phyloP scores from a whole-genome alignment of 2,888 invertebrate species.

The Pterostichus madidus region DNA sequence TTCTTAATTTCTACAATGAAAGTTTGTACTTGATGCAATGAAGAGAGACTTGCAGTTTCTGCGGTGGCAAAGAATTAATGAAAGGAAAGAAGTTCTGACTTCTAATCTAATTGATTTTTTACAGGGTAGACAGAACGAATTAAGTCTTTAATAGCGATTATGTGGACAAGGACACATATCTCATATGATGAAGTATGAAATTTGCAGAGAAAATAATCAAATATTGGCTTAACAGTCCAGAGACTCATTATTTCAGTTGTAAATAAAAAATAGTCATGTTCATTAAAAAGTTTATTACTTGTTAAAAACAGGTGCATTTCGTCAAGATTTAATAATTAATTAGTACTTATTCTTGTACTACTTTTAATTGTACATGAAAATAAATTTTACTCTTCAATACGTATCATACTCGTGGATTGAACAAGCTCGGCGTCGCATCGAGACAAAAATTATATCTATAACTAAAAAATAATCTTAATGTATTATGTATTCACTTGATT shows the following conservation, averaged over 20 bases:
- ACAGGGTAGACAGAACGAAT: constrained; percentile 30
- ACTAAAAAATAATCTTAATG: too few species aligned
- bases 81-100: constrained; percentile 18
- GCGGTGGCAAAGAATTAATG: neutral
- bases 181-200: constrained; percentile 25
- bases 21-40: too few species aligned
- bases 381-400: too few species aligned
- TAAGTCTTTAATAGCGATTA: constrained; percentile 26
- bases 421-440: too few species aligned
- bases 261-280: neutral
- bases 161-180: constrained; percentile 34
- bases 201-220: constrained; percentile 14
- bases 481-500: too few species aligned
- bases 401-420: too few species aligned
- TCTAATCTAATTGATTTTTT: constrained; percentile 44
- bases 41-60: neutral
- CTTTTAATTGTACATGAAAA: too few species aligned
- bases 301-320: neutral
- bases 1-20: too few species aligned
- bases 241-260: neutral
- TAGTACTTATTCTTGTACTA: too few species aligned
- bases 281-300: neutral
- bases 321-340: too few species aligned
- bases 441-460: too few species aligned
- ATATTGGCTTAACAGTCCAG: constrained; percentile 8